Base-by-base conservation (phyloP, 2,888 invertebrate genomes). In the Liopterus haemorrhoidalis region DNA sequence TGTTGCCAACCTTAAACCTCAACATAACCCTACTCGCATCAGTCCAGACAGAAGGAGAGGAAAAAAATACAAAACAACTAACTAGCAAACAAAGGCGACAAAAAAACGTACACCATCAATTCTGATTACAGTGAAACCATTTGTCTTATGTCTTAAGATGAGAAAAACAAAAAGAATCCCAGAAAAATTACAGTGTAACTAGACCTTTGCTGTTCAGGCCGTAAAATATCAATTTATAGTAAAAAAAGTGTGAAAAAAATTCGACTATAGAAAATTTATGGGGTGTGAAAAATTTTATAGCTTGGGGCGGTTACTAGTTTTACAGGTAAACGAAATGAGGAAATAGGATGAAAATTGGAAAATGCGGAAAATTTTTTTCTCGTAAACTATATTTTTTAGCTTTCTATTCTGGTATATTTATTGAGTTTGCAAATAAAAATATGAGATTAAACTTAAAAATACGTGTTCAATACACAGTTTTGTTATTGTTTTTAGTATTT, bases 171-270 rank as follows among this genome's bases (percentile, higher is more conserved):
- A 33, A 18, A 12, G 33, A 20, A 11, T 11, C 8, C 14, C 15
- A 24, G 14, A 36, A 21, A 16, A 60, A 61, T 59, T 57, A 57
- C 49, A 57, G 54, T 51, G 55, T 57, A 58, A 59, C 54, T 51
- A 61, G 59, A 61, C 61, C 62, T 60, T 57, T 59, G 56, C 55
- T 59, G 55, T 48, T 45, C 55, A 54, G 57, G 55, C 57, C 59
- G 59, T 62, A 62, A 64, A 63, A 62, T 62, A 63, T 63, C 61
- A 62, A 63, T 63, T 63, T 62, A 61, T 59, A 58, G 60, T 58
- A 56, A 56, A 55, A 54, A 53, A 49, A 54, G 50, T 54, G 50
- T 37, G 42, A 24, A 16, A 18, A 31, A 5, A 14, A 22, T 36
- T 36, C 22, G 22, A 22, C 32, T 37, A 19, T 15, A 6, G 24